Evolutionary conservation across 2,113 vertebrate genomes (phyloP), one percentile per base, ranked within the genome.

Genomic region (Cryptoleucopteryx plumbea): DNA sequence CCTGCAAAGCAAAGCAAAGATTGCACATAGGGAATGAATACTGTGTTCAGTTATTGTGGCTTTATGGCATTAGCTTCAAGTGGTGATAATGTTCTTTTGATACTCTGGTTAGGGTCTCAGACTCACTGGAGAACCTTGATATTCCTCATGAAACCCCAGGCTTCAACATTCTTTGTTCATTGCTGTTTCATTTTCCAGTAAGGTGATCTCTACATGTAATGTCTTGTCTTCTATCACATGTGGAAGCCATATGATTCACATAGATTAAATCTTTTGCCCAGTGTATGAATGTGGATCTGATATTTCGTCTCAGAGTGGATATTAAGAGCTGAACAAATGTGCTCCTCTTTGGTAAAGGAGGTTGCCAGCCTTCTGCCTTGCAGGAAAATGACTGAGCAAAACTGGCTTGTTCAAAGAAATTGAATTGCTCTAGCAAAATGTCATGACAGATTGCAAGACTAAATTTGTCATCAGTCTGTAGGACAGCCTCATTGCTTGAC

Each of bases 251-350:
- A 42, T 62, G 83, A 88, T 78, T 91, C 80, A 70, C 1, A 0
- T n/a, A 77, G 50, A 78, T 90, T 81, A 73, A 62, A 74, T 94
- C 63, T 88, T 88, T 83, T 88, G 75, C 72, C 63, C 32, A n/a
- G 53, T 68, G 75, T 59, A 62, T 92, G 92, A 81, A 73, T 40
- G 34, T 32, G 26, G 21, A 66, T 88, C 71, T 77, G 55, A 58
- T 94, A 65, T 53, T 90, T 93, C 72, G 48, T 81, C 75, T 78
- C 50, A n/a, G 36, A 86, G 62, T 77, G 65, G 47, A 19, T 90
- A 90, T 84, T 74, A 81, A 82, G 40, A 88, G 36, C 45, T 92
- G 88, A 90, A 79, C n/a, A 88, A 86, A 90, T 48, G 23, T 75
- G 20, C 26, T 83, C 0, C 55, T 88, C 50, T 66, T 70, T 36